Conservation (phyloP, 2,113 vertebrate species). For the Stegastes partitus region DNA sequence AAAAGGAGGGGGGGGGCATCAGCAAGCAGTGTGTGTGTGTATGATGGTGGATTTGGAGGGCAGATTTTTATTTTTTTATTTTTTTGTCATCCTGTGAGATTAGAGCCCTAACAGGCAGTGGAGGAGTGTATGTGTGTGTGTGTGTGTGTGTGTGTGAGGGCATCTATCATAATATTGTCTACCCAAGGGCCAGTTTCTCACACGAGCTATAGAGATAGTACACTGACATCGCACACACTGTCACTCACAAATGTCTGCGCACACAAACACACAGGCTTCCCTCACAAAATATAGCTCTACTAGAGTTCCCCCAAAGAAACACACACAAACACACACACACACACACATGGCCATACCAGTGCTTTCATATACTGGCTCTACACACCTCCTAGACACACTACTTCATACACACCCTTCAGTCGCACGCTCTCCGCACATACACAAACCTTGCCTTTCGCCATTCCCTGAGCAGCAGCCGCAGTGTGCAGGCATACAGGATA, state of each 20-base stretch:
- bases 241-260: conserved; percentile 69
- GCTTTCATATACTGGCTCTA: conserved; percentile 44
- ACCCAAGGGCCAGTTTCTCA: conserved; percentile 78
- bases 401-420: conserved; percentile 43
- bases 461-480: conserved; percentile 55
- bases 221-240: conserved; percentile 74
- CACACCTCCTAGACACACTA: conserved; percentile 46
- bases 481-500: conserved; percentile 61
- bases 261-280: conserved; percentile 48
- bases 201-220: conserved; percentile 75
- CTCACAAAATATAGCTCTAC: conserved; percentile 51
- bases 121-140: no score
- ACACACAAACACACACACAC: conserved; percentile 38
- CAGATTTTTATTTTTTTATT: conserved; percentile 62
- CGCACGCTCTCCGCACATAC: conserved; percentile 13
- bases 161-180: conserved; percentile 81
- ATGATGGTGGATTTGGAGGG: conserved; percentile 69
- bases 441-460: conserved; percentile 63
- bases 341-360: conserved; percentile 16
- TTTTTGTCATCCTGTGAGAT: conserved; percentile 60
- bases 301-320: conserved; percentile 40
- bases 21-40: conserved; percentile 54
- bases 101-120: conserved; percentile 72
- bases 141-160: conserved; percentile 70
- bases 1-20: conserved; percentile 49